Base-by-base conservation (phyloP, 2,797 vertebrate species). In the Pseudochirops corinnae region DNA sequence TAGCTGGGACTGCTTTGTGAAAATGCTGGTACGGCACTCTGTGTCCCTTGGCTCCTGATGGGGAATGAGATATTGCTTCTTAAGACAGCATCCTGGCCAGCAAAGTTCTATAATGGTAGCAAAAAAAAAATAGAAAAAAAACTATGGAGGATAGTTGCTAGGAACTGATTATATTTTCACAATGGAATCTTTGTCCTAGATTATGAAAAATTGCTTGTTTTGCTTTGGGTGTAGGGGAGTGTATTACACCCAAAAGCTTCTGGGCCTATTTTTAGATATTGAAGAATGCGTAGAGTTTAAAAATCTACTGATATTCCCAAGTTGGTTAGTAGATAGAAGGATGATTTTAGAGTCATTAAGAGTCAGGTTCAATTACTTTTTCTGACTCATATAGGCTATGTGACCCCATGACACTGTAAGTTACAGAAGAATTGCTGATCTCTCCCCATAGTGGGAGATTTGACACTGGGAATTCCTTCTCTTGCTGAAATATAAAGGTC, bases 21-120 rank as follows among this genome's bases (percentile, higher is more conserved):
- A 94, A 82, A 91, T 24, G 29, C 3, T 53, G 56, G 56, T 28
- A 87, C 28, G 29, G 52, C 0, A 52, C 5, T 26, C 39, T 94
- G 50, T 1, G 0, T 91, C 31, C 50, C 6, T 93, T 96, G 21
- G 5, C 18, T 93, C 55, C 90, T 92, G 29, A 94, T 90, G 21
- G 55, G 57, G 95, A 97, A 96, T 74, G 92, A 94, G 50, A 52
- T 33, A 28, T 18, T 93, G 5, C 5, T 33, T 92, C 95, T 97
- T 93, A 56, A 93, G 62, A 96, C 62, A 29, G 3, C 46, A 5
- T 93, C 92, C 97, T n/a, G 33, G 55, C 13, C 29, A 93, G 14
- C 74, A 94, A 39, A 93, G 52, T 82, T 94, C 62, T 97, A 60
- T 95, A 96, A 67, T n/a, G 0, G n/a, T 62, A 93, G 92, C 2